Conservation (phyloP, 2,797 vertebrate genomes). For the Takifugu ocellatus region DNA sequence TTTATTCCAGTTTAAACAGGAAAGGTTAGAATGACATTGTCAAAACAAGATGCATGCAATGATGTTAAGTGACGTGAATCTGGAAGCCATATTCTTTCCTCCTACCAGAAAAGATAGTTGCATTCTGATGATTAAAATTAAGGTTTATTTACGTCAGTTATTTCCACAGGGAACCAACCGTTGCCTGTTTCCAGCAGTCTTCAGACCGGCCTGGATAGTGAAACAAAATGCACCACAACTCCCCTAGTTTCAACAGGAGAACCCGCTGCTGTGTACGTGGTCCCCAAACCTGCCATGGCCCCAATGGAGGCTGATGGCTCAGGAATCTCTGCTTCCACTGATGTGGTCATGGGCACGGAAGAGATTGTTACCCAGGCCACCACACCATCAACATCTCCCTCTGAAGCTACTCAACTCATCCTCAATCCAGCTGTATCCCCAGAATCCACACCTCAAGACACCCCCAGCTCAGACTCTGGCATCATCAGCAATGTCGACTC, state of each 20-base stretch:
- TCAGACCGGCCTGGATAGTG: not conserved
- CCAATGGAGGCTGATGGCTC: constrained; percentile 3
- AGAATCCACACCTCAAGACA: not conserved
- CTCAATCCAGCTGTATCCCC: not conserved
- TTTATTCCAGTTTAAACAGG: too few relatives aligned
- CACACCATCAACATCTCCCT: rapidly evolving
- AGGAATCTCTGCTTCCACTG: not conserved
- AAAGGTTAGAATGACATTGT: too few relatives aligned
- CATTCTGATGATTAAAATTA: too few relatives aligned
- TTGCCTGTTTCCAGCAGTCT: constrained; percentile 1
- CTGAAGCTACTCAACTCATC: constrained; percentile 7
- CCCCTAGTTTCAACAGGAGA: not conserved
- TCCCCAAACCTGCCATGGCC: not conserved
- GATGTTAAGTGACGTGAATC: too few relatives aligned
- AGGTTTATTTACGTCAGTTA: too few relatives aligned
- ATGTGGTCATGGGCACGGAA: constrained; percentile 13
- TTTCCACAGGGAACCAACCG: constrained; percentile 10
- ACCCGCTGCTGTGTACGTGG: not conserved
- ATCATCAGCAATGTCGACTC: not conserved
- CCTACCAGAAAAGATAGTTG: too few relatives aligned
- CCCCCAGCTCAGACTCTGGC: constrained; percentile 28
- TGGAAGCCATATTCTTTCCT: too few relatives aligned
- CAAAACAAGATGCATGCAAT: too few relatives aligned
- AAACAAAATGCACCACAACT: not conserved
- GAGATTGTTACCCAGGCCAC: not conserved